Conservation (phyloP, 2,113 vertebrate species). For the Machaerirhynchus nigripectus region DNA sequence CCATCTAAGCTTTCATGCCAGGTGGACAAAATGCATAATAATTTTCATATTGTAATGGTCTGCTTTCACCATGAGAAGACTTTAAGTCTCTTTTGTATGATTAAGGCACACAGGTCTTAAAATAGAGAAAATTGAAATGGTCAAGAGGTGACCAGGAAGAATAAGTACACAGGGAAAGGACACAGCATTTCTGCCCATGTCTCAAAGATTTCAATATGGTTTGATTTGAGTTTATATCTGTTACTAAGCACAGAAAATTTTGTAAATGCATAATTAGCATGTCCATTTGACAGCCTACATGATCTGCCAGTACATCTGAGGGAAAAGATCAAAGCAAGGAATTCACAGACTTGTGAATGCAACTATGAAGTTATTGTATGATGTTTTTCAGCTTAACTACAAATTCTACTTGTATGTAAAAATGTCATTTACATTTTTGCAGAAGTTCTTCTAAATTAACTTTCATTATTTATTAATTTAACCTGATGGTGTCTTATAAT, state of each 20-base stretch:
- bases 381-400: conserved; percentile 28
- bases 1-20: not conserved
- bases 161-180: not conserved
- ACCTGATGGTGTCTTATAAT: conserved; percentile 57
- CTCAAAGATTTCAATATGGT: not conserved
- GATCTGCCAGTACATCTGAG: conserved; percentile 4
- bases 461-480: conserved; percentile 66
- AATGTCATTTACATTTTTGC: conserved; percentile 38
- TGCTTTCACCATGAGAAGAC: not conserved
- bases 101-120: not conserved
- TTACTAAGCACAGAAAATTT: not conserved
- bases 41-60: not conserved
- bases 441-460: conserved; percentile 52
- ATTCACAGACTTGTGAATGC: not conserved
- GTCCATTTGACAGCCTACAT: conserved; percentile 50
- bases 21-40: not conserved
- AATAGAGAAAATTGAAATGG: not conserved
- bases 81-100: not conserved
- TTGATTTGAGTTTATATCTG: conserved; percentile 6
- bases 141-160: not conserved
- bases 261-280: conserved; percentile 42
- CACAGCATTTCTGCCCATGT: not conserved
- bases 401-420: conserved; percentile 51
- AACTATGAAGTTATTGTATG: not conserved
- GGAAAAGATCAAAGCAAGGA: conserved; percentile 43